These are phyloP conservation scores for Acanthacorydalis orientalis DNA, from an alignment of 2,888 invertebrate species.

Conservation along the genomic window DNA sequence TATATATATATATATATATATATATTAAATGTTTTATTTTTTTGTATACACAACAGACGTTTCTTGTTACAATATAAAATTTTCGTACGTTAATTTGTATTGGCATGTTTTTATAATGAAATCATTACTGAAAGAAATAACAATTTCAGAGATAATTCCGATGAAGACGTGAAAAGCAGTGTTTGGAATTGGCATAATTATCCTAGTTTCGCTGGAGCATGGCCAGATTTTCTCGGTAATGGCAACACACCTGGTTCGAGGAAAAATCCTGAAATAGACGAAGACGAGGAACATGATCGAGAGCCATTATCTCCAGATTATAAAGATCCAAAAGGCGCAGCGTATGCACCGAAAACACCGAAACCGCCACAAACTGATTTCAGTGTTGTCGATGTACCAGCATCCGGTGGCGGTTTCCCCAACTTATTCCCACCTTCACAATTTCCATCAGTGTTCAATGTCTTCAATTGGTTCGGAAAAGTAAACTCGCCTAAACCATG, in stretches of 20 bases:
- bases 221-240: no score
- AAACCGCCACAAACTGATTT: conserved; percentile 14
- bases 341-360: conserved; percentile 9
- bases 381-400: conserved; percentile 18
- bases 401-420: conserved; percentile 8
- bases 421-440: not conserved
- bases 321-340: conserved; percentile 15
- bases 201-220: no score
- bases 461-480: conserved; percentile 19
- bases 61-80: no score
- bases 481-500: conserved; percentile 19
- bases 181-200: no score
- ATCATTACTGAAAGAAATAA: no score
- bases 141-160: no score
- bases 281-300: conserved; percentile 13
- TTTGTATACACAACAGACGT: no score
- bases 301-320: conserved; percentile 21
- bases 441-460: conserved; percentile 12
- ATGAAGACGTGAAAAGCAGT: no score
- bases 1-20: no score
- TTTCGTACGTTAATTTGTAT: no score
- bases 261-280: not conserved
- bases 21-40: no score
- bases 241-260: not conserved
- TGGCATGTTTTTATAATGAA: no score